A percentile compares a stretch with the other conserved stretches of the same genome.
Conservation (phyloP, 2,888 invertebrate genomes). For the Drosophila fulvimacula region DNA sequence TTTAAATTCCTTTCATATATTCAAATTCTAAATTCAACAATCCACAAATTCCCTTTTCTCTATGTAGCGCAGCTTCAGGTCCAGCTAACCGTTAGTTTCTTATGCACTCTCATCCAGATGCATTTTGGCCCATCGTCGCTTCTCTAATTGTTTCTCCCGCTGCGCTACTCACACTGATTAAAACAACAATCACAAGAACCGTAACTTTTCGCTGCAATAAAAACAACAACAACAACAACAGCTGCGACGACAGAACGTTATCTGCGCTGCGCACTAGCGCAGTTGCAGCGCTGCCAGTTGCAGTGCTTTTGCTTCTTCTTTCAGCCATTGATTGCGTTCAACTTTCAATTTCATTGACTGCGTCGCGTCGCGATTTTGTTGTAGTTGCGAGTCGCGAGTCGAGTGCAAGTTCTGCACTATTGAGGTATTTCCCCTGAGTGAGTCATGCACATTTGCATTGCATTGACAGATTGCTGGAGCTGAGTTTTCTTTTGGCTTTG, state of each 20-base stretch:
- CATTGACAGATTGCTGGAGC: conserved; percentile 31
- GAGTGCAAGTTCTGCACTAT: conserved; percentile 35
- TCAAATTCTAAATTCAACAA: too few species aligned
- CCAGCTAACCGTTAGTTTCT: conserved; percentile 1
- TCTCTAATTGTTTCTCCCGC: conserved; percentile 9
- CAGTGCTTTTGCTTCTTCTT: conserved; percentile 16
- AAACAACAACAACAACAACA: conserved; percentile 10
- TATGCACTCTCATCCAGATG: conserved; percentile 7
- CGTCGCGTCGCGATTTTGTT: conserved; percentile 22
- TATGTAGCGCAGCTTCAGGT: neutral
- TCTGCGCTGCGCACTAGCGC: conserved; percentile 18
- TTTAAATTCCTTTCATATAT: too few species aligned
- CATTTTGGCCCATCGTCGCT: conserved; percentile 5
- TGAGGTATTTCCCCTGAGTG: conserved; percentile 71
- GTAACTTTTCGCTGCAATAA: conserved; percentile 23
- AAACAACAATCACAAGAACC: conserved; percentile 30
- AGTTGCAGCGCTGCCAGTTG: conserved; percentile 23
- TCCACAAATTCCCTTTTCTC: too few species aligned
- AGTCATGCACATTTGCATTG: conserved; percentile 66
- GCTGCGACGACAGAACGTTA: neutral
- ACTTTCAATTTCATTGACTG: conserved; percentile 75
- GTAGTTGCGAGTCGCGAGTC: conserved; percentile 6
- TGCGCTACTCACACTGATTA: conserved; percentile 13
- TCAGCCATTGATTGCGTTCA: conserved; percentile 51
- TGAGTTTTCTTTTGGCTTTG: conserved; percentile 26